These are phyloP conservation scores for Drosophila bocqueti DNA, from an alignment of 1,140 invertebrate species.

Conservation along the genomic window DNA sequence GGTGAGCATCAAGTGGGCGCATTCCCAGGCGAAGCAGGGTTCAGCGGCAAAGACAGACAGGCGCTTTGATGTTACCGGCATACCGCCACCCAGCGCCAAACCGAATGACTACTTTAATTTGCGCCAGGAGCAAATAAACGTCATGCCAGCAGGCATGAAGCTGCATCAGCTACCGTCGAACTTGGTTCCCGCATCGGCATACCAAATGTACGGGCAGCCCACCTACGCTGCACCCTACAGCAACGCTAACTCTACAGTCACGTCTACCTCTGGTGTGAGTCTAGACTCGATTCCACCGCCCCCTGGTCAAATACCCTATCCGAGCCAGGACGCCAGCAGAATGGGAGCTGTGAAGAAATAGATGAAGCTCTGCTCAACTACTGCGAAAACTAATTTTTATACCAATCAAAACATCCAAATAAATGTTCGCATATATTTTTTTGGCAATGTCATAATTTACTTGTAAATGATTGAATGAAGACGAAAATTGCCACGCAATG, in stretches of 20 bases:
- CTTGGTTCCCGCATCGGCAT: slow-evolving; percentile 86
- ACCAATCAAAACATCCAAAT: slow-evolving; percentile 1
- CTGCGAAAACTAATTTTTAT: slow-evolving; percentile 12
- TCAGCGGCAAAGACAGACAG: slow-evolving; percentile 85
- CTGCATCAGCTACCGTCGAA: slow-evolving; percentile 86
- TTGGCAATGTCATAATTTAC: not conserved
- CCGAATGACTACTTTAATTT: slow-evolving; percentile 94
- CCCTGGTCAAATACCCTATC: slow-evolving; percentile 91
- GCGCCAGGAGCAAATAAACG: slow-evolving; percentile 86
- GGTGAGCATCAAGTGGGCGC: slow-evolving; percentile 98
- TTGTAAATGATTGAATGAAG: not conserved
- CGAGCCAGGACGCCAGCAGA: slow-evolving; percentile 96
- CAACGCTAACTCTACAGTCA: slow-evolving; percentile 26
- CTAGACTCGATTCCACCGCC: slow-evolving; percentile 86
- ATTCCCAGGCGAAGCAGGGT: slow-evolving; percentile 91
- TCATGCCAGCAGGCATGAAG: slow-evolving; percentile 86
- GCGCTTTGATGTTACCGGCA: slow-evolving; percentile 92
- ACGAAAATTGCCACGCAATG: not conserved
- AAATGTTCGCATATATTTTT: slow-evolving; percentile 6
- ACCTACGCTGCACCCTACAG: slow-evolving; percentile 85
- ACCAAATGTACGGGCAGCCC: slow-evolving; percentile 87
- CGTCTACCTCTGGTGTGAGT: slow-evolving; percentile 56
- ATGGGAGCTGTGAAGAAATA: slow-evolving; percentile 89
- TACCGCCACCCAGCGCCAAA: slow-evolving; percentile 88
- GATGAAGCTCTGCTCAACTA: not conserved